Base-by-base conservation (phyloP, 2,888 invertebrate species). In the Peribatodes rhomboidaria region DNA sequence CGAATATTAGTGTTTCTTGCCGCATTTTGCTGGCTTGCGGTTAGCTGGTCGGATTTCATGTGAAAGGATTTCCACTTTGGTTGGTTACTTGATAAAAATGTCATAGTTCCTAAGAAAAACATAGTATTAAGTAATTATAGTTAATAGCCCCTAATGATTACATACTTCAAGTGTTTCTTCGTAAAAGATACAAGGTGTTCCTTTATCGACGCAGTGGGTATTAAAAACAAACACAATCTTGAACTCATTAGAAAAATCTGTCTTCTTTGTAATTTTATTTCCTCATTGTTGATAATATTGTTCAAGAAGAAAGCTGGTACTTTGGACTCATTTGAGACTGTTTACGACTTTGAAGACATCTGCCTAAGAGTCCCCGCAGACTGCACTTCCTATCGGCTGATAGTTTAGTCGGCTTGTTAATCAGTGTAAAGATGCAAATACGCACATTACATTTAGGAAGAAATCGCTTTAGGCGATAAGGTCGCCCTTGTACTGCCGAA, bases 1-100 rank as follows among this genome's bases (percentile, higher is more conserved):
- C 77, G 63, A 81, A 80, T 14, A 76, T 10, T 37, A 67, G 22
- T 67, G 71, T 59, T 50, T 74, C 73, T 56, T 65, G 50, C 22
- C 56, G 65, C 70, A 72, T 78, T 61, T 52, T 72, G 35, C 31
- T 2, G 44, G 37, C 31, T 63, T 31, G 8, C 31, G 14, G 13
- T 35, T 50, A 35, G n/a, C 6, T 16, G 11, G 13, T 50, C 6
- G 35, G 7, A 20, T 37, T 13, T 20, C 8, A 35, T 8, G n/a
- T 50, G 13, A 16, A 2, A 13, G 10, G 1, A n/a, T 11, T 11
- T 1, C n/a, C 27, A n/a, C 13, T 47, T 47, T 47, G 27, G 27
- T 20, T 50, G 13, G 8, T n/a, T 49, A 9, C 14, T 18, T 6
- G n/a, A n/a, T n/a, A n/a, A n/a, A n/a, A n/a, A 8, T 13, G 16